phyloP scores from a whole-genome alignment of 2,797 vertebrate genomes.

The Bothrops alternatus region DNA sequence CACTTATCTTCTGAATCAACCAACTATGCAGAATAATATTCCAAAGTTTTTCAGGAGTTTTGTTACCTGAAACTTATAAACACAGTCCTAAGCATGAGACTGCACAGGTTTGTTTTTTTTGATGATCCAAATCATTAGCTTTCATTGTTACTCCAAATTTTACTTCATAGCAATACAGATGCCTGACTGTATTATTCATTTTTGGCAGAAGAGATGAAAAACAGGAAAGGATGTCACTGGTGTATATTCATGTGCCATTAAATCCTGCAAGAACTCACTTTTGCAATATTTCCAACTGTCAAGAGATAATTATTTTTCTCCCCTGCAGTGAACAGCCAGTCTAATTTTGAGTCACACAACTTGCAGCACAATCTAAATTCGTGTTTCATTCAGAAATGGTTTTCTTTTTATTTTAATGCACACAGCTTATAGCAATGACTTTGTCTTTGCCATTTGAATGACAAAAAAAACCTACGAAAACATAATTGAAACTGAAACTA shows the following conservation, averaged over 20 bases:
- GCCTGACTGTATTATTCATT: slow-evolving; percentile 25
- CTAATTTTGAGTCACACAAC: slow-evolving; percentile 32
- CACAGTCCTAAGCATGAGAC: not conserved
- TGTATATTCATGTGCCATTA: slow-evolving; percentile 31
- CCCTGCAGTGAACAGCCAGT: slow-evolving; percentile 28
- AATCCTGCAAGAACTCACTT: slow-evolving; percentile 14
- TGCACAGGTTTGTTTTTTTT: not conserved
- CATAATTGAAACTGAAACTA: slow-evolving; percentile 20
- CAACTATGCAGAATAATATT: not conserved
- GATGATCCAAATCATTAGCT: not conserved
- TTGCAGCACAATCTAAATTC: slow-evolving; percentile 31
- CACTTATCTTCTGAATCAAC: not conserved
- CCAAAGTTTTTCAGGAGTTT: not conserved
- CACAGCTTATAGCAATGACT: not conserved
- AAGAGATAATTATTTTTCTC: slow-evolving; percentile 20
- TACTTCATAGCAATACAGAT: not conserved
- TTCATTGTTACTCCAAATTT: slow-evolving; percentile 24
- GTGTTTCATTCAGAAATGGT: slow-evolving; percentile 29
- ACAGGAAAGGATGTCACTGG: not conserved
- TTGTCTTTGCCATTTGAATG: slow-evolving; percentile 23
- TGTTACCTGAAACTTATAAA: not conserved
- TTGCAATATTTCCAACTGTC: slow-evolving; percentile 37
- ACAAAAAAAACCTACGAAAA: slow-evolving; percentile 7
- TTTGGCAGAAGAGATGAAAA: slow-evolving; percentile 23
- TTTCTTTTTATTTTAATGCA: slow-evolving; percentile 37